Base-by-base conservation (phyloP, 2,797 vertebrate genomes). In the Chromobotia macracanthus region DNA sequence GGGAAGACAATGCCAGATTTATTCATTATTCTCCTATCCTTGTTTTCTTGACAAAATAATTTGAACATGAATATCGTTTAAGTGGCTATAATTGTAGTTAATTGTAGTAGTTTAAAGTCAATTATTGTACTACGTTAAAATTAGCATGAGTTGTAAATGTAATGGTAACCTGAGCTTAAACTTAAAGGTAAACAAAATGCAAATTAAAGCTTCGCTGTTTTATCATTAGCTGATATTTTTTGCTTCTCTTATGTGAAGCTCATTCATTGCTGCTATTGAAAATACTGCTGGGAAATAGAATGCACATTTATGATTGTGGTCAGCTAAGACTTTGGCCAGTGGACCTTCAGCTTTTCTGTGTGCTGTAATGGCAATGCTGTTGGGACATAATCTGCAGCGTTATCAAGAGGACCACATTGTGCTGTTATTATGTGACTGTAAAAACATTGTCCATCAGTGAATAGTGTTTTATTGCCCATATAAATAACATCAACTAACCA, bases 331-430 rank as follows among this genome's bases (percentile, higher is more conserved):
- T 60, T 72, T 86, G 78, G 86, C 64, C 83, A 72, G 68, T 90
- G 87, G 87, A 91, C 90, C 85, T 88, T 91, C 76, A 86, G 69
- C 88, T 87, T 84, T 83, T 79, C 58, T 84, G 50, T 79, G 41
- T 84, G 81, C 81, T 85, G 87, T 89, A 89, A 51, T 71, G 31
- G 38, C 4, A 15, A 60, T 38, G 75, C 65, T 68, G 3, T 50
- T 69, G 53, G 67, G 60, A 80, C 71, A 83, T 50, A 56, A 82
- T 82, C n/a, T 71, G 60, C 6, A 19, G 53, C 13, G 8, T 81
- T 88, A 90, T 91, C 90, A 85, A 56, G 41, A 31, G 21, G 56
- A 50, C 61, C 82, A 56, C 75, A 55, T 79, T 73, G 76, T 67
- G 87, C 80, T 83, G 71, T 91, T 89, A 91, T n/a, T n/a, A 56